phyloP scores from a whole-genome alignment of 2,888 invertebrate genomes.

The Liposcelis brunnea region DNA sequence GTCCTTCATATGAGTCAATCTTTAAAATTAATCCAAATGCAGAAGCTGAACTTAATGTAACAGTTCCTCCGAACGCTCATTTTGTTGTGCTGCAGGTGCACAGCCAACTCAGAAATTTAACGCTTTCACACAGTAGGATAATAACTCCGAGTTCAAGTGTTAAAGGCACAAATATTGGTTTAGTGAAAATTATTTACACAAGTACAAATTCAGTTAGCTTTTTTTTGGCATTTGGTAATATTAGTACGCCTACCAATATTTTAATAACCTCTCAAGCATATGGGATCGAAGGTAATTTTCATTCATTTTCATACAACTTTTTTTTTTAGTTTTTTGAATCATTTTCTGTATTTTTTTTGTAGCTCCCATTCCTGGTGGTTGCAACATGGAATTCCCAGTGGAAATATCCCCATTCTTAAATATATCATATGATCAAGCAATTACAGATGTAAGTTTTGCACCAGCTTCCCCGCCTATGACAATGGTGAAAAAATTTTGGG shows the following conservation, averaged over 20 bases:
- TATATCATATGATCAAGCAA: slow-evolving; percentile 24
- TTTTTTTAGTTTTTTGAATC: slow-evolving; percentile 12
- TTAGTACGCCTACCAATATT: slow-evolving; percentile 19
- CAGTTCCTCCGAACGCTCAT: slow-evolving; percentile 28
- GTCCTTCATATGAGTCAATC: not conserved
- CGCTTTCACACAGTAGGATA: slow-evolving; percentile 31
- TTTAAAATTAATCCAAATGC: slow-evolving; percentile 10
- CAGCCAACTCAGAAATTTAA: slow-evolving; percentile 36
- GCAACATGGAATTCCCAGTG: slow-evolving; percentile 48
- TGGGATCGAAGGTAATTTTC: slow-evolving; percentile 28
- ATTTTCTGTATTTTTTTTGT: slow-evolving; percentile 16
- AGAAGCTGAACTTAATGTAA: slow-evolving; percentile 21
- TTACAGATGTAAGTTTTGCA: slow-evolving; percentile 36
- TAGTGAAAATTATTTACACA: slow-evolving; percentile 24
- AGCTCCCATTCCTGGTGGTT: slow-evolving; percentile 67
- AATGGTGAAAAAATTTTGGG: not conserved
- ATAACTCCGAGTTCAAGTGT: slow-evolving; percentile 24
- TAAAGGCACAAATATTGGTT: slow-evolving; percentile 43
- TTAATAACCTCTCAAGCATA: slow-evolving; percentile 38
- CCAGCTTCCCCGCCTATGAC: slow-evolving; percentile 20
- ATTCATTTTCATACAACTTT: too few relatives aligned
- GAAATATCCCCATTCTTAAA: slow-evolving; percentile 42
- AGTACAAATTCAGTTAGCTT: slow-evolving; percentile 22
- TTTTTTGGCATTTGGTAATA: slow-evolving; percentile 30
- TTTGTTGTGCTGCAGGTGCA: slow-evolving; percentile 50